Conservation (phyloP, 2,888 invertebrate genomes). For the Adela reaumurella region DNA sequence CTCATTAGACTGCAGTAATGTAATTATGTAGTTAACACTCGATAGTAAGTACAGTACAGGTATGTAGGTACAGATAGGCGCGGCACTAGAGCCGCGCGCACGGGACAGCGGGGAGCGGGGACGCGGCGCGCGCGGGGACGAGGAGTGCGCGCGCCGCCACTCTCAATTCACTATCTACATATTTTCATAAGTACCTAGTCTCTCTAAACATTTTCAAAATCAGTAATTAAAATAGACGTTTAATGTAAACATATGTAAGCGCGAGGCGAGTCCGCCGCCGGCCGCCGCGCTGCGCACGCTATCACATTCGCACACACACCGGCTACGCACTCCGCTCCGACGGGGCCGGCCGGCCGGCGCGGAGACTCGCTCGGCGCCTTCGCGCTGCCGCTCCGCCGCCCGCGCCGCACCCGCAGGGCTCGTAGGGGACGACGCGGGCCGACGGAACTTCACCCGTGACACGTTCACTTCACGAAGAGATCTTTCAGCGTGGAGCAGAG, state of each 20-base stretch:
- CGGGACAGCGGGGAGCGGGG: conserved; percentile 22
- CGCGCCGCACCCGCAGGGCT: too few species aligned
- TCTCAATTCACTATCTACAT: conserved; percentile 49
- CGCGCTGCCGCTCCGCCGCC: neutral
- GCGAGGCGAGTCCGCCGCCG: conserved; percentile 37
- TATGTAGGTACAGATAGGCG: conserved; percentile 20
- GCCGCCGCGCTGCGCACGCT: conserved; percentile 39
- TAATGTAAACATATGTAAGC: conserved; percentile 46
- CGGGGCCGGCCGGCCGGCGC: too few species aligned
- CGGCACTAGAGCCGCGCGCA: conserved; percentile 31
- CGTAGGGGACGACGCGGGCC: conserved; percentile 5
- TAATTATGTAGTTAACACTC: conserved; percentile 23
- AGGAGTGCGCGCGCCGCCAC: conserved; percentile 42
- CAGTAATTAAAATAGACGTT: conserved; percentile 55
- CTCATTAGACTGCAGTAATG: neutral
- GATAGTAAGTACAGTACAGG: conserved; percentile 15
- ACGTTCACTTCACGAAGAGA: conserved; percentile 77
- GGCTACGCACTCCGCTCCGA: conserved; percentile 28
- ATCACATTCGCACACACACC: conserved; percentile 55
- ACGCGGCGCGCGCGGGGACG: conserved; percentile 20
- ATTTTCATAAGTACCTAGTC: conserved; percentile 41
- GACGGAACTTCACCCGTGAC: neutral
- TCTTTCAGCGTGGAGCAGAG: conserved; percentile 82
- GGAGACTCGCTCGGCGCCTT: too few species aligned
- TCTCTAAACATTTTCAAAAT: conserved; percentile 45